Evolutionary conservation across 2,888 invertebrate genomes (phyloP).

Genomic region (Tachina lurida): DNA sequence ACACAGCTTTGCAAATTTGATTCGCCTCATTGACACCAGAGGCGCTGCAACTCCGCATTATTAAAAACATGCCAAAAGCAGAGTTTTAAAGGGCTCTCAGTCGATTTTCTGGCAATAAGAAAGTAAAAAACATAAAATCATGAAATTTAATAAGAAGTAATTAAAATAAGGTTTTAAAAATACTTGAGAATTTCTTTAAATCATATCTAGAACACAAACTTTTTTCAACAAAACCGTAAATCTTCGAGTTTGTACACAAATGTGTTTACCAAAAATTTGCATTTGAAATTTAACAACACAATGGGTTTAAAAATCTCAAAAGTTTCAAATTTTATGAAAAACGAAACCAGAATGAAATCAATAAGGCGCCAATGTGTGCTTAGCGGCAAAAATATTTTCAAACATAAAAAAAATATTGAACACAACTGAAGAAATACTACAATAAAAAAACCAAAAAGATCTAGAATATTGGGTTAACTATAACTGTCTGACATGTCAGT

Average conservation of each 20-base stretch:
- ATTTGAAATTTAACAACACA: constrained; percentile 41
- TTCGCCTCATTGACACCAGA: too few relatives aligned
- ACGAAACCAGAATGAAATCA: constrained; percentile 42
- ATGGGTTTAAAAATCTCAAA: constrained; percentile 3
- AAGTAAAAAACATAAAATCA: too few relatives aligned
- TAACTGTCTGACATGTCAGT: constrained; percentile 50
- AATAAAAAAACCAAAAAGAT: neutral
- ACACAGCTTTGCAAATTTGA: too few relatives aligned
- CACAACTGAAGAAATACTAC: constrained; percentile 13
- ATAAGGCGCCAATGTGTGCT: constrained; percentile 59
- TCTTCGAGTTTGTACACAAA: neutral
- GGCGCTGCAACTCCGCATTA: too few relatives aligned
- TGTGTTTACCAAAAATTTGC: constrained; percentile 43
- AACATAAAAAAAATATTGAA: neutral
- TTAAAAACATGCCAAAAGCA: too few relatives aligned
- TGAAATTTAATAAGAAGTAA: too few relatives aligned
- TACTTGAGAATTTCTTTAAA: neutral
- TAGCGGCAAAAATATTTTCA: neutral
- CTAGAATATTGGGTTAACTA: constrained; percentile 32
- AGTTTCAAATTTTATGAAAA: constrained; percentile 4
- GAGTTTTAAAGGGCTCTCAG: too few relatives aligned
- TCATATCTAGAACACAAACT: too few relatives aligned
- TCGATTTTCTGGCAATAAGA: too few relatives aligned
- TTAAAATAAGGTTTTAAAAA: neutral
- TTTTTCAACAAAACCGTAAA: neutral